Percentiles rank a stretch among this genome's conserved stretches.
These are phyloP conservation scores for Callyntrura sp. DNA, from an alignment of 2,888 invertebrate species.

Conservation along the genomic window DNA sequence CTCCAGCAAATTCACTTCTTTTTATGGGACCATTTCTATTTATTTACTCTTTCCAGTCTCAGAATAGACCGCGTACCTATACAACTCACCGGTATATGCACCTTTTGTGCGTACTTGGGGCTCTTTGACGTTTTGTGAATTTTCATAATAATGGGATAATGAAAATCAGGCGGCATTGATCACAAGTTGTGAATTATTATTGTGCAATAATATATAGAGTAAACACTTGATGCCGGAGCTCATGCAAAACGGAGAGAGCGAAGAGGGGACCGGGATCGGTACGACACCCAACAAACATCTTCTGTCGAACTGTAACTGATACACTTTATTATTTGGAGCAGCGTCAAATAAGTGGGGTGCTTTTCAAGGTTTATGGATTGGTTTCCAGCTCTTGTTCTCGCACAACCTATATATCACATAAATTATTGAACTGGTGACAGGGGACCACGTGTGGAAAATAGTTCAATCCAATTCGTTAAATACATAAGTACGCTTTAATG, in stretches of 20 bases:
- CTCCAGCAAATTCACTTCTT: slow-evolving; percentile 65
- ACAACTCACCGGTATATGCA: slow-evolving; percentile 39
- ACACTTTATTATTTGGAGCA: slow-evolving; percentile 71
- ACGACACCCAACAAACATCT: slow-evolving; percentile 15
- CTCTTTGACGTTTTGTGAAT: slow-evolving; percentile 49
- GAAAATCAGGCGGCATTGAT: slow-evolving; percentile 48
- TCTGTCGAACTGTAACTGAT: slow-evolving; percentile 59
- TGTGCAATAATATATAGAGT: slow-evolving; percentile 56
- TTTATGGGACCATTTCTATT: slow-evolving; percentile 47
- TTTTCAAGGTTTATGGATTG: slow-evolving; percentile 49
- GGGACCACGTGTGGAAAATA: slow-evolving; percentile 66
- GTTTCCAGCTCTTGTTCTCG: slow-evolving; percentile 34
- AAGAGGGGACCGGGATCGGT: slow-evolving; percentile 39
- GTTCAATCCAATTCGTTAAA: slow-evolving; percentile 42
- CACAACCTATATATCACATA: slow-evolving; percentile 41
- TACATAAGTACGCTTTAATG: neutral
- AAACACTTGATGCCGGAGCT: slow-evolving; percentile 66
- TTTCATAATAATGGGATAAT: slow-evolving; percentile 55
- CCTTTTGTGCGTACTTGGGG: slow-evolving; percentile 56
- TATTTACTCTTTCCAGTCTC: slow-evolving; percentile 19
- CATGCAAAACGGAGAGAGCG: slow-evolving; percentile 15
- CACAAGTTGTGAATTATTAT: slow-evolving; percentile 66
- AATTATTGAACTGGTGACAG: slow-evolving; percentile 63
- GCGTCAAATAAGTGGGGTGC: slow-evolving; percentile 59
- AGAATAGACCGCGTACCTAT: slow-evolving; percentile 54